phyloP scores from a whole-genome alignment of 2,888 invertebrate species.

The Trichopria drosophilae region DNA sequence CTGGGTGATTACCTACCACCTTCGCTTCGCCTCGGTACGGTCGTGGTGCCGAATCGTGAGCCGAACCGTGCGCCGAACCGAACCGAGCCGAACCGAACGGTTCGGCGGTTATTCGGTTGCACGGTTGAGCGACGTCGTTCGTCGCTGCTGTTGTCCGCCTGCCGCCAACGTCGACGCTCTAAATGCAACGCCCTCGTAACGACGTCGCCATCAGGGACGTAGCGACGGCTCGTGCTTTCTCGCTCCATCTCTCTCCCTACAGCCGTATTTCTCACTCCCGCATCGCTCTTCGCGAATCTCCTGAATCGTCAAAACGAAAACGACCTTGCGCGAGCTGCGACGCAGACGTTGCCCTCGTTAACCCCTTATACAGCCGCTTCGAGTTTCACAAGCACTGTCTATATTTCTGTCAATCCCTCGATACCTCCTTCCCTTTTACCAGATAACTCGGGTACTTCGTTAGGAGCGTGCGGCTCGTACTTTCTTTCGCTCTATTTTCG shows the following conservation, averaged over 20 bases:
- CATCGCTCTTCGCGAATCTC: too few species aligned
- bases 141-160: constrained; percentile 36
- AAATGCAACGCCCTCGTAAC: constrained; percentile 55
- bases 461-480: constrained; percentile 32
- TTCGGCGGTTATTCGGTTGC: constrained; percentile 14
- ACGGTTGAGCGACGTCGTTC: constrained; percentile 29
- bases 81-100: constrained; percentile 13
- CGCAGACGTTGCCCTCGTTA: constrained; percentile 43
- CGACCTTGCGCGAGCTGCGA: too few species aligned
- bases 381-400: too few species aligned
- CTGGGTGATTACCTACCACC: constrained; percentile 58
- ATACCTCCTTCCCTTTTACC: constrained; percentile 16
- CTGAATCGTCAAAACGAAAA: constrained; percentile 28
- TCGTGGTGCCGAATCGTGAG: constrained; percentile 2
- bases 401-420: constrained; percentile 30
- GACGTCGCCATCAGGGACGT: constrained; percentile 53
- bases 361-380: constrained; percentile 46
- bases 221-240: too few species aligned
- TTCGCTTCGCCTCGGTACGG: constrained; percentile 39
- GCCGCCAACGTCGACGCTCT: constrained; percentile 51
- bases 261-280: constrained; percentile 18
- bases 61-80: constrained; percentile 25
- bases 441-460: too few species aligned
- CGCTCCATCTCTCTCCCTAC: background rate
- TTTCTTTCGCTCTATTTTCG: constrained; percentile 18